Evolutionary conservation across 2,113 vertebrate genomes (phyloP).

Genomic region (Peromyscus leucopus): DNA sequence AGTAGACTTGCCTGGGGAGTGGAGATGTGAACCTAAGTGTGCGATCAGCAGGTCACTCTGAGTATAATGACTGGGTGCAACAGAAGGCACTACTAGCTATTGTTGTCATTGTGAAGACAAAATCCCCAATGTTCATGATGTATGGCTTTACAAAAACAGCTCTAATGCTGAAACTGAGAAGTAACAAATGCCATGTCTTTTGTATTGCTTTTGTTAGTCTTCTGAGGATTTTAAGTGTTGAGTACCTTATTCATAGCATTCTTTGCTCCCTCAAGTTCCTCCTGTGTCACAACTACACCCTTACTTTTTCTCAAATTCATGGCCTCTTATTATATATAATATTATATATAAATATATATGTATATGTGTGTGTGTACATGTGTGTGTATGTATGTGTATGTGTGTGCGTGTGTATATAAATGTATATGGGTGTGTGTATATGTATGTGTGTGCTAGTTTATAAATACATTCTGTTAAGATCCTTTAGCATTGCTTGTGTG

Average conservation of each 20-base stretch:
- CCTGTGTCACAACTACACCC: background rate
- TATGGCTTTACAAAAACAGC: background rate
- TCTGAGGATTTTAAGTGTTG: background rate
- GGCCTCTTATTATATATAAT: background rate
- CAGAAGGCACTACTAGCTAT: background rate
- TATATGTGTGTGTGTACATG: background rate
- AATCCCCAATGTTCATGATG: background rate
- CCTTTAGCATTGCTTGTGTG: background rate
- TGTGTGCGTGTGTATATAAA: no score
- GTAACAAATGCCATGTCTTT: background rate
- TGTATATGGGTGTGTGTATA: no score
- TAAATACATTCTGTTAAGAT: background rate
- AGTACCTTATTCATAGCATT: background rate
- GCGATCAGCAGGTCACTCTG: no score
- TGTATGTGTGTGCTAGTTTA: no score
- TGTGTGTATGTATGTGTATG: no score
- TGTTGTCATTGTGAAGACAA: background rate
- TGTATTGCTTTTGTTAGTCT: background rate
- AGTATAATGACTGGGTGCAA: background rate
- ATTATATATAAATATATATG: no score
- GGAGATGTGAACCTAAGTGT: background rate
- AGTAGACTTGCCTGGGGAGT: background rate
- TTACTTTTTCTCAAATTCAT: background rate
- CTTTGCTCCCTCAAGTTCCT: background rate
- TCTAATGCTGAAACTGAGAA: background rate